These are phyloP conservation scores for Antheraea mylitta DNA, from an alignment of 1,140 invertebrate species.

Conservation along the genomic window DNA sequence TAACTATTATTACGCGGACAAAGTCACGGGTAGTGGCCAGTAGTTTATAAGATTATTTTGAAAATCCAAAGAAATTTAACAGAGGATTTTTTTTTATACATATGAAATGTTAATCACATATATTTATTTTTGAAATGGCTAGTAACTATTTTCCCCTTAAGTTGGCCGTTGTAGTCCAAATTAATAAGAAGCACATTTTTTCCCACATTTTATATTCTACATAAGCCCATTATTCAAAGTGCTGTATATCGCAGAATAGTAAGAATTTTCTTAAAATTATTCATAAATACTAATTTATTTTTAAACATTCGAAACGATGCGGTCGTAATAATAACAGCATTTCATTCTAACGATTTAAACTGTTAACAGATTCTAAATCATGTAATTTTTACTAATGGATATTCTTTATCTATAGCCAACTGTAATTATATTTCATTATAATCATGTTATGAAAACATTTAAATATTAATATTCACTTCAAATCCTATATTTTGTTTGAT, in stretches of 20 bases:
- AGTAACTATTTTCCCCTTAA: neutral
- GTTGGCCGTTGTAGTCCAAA: neutral
- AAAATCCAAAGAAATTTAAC: too few species aligned
- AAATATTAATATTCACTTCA: too few species aligned
- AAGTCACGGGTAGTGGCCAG: too few species aligned
- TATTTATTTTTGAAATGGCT: too few species aligned
- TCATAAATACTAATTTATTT: constrained; percentile 2
- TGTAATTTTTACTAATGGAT: neutral
- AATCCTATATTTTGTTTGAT: too few species aligned
- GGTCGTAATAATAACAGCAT: neutral
- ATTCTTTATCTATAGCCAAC: constrained; percentile 7
- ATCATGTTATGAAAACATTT: neutral
- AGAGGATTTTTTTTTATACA: too few species aligned
- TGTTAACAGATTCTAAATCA: neutral
- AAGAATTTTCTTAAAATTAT: constrained; percentile 5
- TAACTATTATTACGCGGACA: too few species aligned
- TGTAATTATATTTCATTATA: constrained; percentile 5
- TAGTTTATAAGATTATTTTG: too few species aligned
- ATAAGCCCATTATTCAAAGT: neutral
- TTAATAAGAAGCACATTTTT: neutral
- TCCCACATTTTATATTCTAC: neutral
- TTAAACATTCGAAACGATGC: neutral
- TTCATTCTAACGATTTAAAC: neutral
- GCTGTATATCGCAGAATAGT: constrained; percentile 15
- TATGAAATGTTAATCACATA: too few species aligned